Evolutionary conservation across 2,113 vertebrate species (phyloP).

Genomic region (Paramisgurnus dabryanus): DNA sequence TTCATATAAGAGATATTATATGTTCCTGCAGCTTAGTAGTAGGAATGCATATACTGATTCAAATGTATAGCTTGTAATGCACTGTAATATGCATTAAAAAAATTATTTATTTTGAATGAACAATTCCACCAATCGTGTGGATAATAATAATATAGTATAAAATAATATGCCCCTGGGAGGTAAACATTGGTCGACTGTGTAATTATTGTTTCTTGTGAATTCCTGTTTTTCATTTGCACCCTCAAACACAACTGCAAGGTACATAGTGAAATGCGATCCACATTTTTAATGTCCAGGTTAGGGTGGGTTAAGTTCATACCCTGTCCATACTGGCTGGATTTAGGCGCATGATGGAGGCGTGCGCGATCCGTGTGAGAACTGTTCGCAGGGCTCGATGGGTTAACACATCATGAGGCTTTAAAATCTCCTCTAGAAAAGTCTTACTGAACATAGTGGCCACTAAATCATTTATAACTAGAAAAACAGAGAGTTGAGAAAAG

Average conservation of each 20-base stretch:
- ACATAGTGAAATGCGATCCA: neutral
- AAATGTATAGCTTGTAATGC: too few relatives aligned
- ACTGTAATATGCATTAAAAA: too few relatives aligned
- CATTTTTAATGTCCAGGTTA: neutral
- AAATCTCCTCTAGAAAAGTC: conserved; percentile 88
- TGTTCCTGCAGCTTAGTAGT: too few relatives aligned
- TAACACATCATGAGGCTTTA: conserved; percentile 90
- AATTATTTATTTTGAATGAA: too few relatives aligned
- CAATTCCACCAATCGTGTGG: too few relatives aligned
- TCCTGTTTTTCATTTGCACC: too few relatives aligned
- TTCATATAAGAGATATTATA: neutral
- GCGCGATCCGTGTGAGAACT: conserved; percentile 86
- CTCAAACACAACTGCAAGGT: neutral
- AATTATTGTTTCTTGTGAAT: too few relatives aligned
- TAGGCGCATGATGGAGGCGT: conserved; percentile 91
- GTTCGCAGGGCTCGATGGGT: conserved; percentile 87
- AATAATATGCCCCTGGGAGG: too few relatives aligned
- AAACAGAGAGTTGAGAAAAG: conserved; percentile 1
- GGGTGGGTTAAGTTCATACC: conserved; percentile 66
- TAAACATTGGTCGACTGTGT: too few relatives aligned
- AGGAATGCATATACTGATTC: too few relatives aligned
- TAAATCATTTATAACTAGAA: conserved; percentile 89
- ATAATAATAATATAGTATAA: too few relatives aligned
- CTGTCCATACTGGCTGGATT: conserved; percentile 94
- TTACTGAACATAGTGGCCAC: conserved; percentile 88